phyloP scores from a whole-genome alignment of 2,797 vertebrate genomes.

The Rhodeus uyekii region DNA sequence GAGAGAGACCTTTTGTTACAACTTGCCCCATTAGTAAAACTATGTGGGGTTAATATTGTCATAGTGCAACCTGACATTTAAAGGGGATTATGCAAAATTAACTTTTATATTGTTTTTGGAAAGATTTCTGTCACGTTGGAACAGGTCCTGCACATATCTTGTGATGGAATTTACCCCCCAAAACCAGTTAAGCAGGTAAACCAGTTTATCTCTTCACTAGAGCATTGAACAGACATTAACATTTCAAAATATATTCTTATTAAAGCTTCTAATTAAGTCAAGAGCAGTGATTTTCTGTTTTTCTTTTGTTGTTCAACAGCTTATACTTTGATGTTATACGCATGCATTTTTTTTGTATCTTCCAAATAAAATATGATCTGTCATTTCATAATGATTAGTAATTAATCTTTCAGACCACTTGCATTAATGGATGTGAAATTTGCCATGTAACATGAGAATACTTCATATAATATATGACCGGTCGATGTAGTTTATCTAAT shows the following conservation, averaged over 20 bases:
- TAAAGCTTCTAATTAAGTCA: too few species aligned
- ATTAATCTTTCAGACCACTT: neutral
- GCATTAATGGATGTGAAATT: too few species aligned
- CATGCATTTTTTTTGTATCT: too few species aligned
- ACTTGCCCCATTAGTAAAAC: neutral
- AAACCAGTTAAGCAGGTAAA: neutral
- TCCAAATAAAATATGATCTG: too few species aligned
- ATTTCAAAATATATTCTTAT: too few species aligned
- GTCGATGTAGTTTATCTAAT: neutral
- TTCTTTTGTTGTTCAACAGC: too few species aligned
- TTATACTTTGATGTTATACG: too few species aligned
- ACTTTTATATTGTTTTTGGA: neutral
- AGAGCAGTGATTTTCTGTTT: too few species aligned
- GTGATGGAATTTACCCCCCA: rapidly evolving
- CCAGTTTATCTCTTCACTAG: too few species aligned
- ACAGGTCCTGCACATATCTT: neutral
- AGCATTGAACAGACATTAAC: too few species aligned
- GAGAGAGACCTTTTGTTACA: neutral
- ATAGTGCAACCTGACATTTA: neutral
- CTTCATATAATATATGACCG: neutral
- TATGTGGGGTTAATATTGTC: neutral
- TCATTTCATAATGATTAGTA: too few species aligned
- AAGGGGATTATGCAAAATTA: neutral
- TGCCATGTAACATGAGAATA: neutral
- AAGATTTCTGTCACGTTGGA: neutral